Base-by-base conservation (phyloP, 2,888 invertebrate species). In the Tenthredo amoena region DNA sequence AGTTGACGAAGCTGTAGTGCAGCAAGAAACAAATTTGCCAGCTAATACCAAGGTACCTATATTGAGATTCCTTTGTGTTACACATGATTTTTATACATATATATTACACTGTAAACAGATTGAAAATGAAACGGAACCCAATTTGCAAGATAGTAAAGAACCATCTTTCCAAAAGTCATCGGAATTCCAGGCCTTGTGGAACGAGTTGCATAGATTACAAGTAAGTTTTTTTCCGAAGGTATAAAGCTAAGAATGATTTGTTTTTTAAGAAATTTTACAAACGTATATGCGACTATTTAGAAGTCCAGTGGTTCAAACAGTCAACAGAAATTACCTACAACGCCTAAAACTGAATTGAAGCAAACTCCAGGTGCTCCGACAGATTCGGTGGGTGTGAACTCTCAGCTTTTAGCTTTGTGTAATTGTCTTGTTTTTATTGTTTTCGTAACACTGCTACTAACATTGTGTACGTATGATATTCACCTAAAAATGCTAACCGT, bases 161-260 rank as follows among this genome's bases (percentile, higher is more conserved):
- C 65, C 47, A 68, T 74, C 62, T 10, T 47, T 85, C n/a, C 79
- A 88, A 43, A 87, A 86, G 6, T 85, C 89, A 1, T 89, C 92
- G 0, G 94, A 94, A 77, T 94, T 92, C 77, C 93, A 93, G 86
- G 91, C 91, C 6, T 85, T 94, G 50, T 94, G 94, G 94, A 92
- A 92, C 72, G 93, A 93, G 79, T 87, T 93, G 43, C 91, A 93
- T 58, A 90, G 91, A 81, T 87, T 90, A 18, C 89, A 92, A 89
- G 91, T 88, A 50, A 85, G 85, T 55, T 10, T 31, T 62, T 6
- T 37, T 34, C 7, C 5, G 0, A 21, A 7, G n/a, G 0, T 31
- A 31, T n/a, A 62, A 5, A 5, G 62, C 18, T 81, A 58, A 21
- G 2, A 62, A 62, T 81, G 6, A 58, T 62, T 15, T 34, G 15